Evolutionary conservation across 2,113 vertebrate genomes (phyloP).

Genomic region (Oncorhynchus keta): DNA sequence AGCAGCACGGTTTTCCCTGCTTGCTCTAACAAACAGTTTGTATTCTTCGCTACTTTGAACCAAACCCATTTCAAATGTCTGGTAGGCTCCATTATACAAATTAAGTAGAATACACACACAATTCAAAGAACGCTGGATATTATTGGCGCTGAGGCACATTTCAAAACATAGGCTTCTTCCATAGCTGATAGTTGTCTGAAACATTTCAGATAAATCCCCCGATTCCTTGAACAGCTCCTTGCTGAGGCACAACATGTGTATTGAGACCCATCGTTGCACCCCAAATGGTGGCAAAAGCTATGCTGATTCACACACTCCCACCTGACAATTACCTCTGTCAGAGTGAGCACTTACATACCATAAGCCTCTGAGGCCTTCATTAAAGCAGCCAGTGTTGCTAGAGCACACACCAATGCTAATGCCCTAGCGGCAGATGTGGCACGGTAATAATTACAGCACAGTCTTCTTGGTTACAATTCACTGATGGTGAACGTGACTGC

Average conservation of each 20-base stretch:
- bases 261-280: neutral
- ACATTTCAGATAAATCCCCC: neutral
- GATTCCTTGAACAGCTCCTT: neutral
- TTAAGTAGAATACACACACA: no score
- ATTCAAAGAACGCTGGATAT: no score
- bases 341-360: neutral
- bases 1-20: neutral
- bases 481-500: neutral
- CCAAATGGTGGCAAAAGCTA: constrained; percentile 21
- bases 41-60: no score
- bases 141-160: no score
- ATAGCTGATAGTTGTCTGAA: neutral
- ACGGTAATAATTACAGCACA: neutral
- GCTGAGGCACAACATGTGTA: neutral
- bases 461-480: neutral
- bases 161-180: no score
- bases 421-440: neutral
- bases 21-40: neutral
- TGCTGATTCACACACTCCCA: constrained; percentile 25
- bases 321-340: constrained; percentile 14
- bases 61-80: no score
- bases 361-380: neutral
- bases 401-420: neutral
- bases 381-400: neutral
- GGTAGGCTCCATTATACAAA: no score